Base-by-base conservation (phyloP, 2,113 vertebrate genomes). In the Serilophus lunatus region DNA sequence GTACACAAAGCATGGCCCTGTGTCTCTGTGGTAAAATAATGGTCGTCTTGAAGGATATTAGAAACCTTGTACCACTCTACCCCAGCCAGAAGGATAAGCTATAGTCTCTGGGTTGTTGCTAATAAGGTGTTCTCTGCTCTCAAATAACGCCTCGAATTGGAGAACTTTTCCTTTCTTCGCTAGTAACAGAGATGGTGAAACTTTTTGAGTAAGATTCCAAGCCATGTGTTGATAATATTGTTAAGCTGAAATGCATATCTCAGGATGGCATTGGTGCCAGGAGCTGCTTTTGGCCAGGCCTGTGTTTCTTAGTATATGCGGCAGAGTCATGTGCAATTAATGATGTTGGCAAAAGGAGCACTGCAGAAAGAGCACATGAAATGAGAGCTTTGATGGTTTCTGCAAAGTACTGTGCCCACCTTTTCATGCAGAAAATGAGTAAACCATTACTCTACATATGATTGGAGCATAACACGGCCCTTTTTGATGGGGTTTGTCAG, bases 361-460 rank as follows among this genome's bases (percentile, higher is more conserved):
- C 60, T 94, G 95, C 60, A 88, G 96, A 78, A 92, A 88, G 86
- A 95, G 80, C 92, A 49, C 82, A 36, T 1, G 26, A 76, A 97
- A 93, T 95, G 84, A 95, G 92, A 97, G 96, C 68, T 94, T 97
- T 96, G 96, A 81, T 97, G 94, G 82, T 96, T 97, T 96, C 94
- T 93, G 94, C 95, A 60, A 93, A 97, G 76, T 93, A 28, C 95
- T 86, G 96, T 96, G 95, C 96, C 95, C 94, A 94, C 71, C 86
- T 96, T 92, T 92, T 97, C 96, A 97, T 94, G 96, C 95, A 94
- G 96, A 96, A 97, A 97, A 97, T 97, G 95, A 97, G 77, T 88
- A 97, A 97, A 95, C 88, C 92, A 84, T 96, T 94, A 93, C 80
- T 95, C 88, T 49, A 90, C 86, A 91, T 96, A 42, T 88, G 96